Conservation (phyloP, 2,888 invertebrate genomes). For the Adelognathus sp. region DNA sequence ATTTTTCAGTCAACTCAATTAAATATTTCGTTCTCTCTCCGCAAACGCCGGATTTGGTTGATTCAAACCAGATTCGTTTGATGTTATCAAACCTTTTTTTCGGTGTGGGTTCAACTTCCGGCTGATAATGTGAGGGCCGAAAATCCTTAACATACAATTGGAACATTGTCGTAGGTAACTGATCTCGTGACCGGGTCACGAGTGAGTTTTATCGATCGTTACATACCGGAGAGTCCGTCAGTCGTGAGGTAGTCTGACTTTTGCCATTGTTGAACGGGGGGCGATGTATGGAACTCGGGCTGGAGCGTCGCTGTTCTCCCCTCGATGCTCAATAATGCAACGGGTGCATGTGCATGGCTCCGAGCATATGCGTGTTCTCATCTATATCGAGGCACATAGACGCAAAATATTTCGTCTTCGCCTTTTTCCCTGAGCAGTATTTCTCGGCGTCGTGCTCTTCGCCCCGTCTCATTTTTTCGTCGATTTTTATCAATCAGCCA, state of each 20-base stretch:
- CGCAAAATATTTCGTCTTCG: slow-evolving; percentile 6
- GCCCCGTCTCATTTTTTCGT: neutral
- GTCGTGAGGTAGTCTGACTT: slow-evolving; percentile 47
- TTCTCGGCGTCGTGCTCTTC: neutral
- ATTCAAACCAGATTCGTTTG: no score
- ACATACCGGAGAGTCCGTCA: slow-evolving; percentile 30
- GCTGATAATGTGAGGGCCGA: neutral
- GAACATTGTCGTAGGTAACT: slow-evolving; percentile 59
- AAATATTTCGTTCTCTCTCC: no score
- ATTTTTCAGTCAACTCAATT: no score
- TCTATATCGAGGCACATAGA: neutral
- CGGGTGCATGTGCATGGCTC: slow-evolving; percentile 12
- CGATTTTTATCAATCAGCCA: neutral
- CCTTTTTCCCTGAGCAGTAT: slow-evolving; percentile 13
- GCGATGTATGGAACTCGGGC: neutral
- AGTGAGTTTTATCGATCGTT: slow-evolving; percentile 61
- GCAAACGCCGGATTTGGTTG: no score
- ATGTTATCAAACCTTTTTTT: no score
- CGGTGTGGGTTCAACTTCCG: no score
- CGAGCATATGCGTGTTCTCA: slow-evolving; percentile 27
- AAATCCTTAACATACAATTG: slow-evolving; percentile 14
- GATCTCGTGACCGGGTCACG: slow-evolving; percentile 64
- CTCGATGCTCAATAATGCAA: slow-evolving; percentile 52
- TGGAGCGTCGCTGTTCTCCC: neutral
- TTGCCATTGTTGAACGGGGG: slow-evolving; percentile 25